Conservation (phyloP, 1,140 invertebrate genomes). For the Drosophila ficusphila region DNA sequence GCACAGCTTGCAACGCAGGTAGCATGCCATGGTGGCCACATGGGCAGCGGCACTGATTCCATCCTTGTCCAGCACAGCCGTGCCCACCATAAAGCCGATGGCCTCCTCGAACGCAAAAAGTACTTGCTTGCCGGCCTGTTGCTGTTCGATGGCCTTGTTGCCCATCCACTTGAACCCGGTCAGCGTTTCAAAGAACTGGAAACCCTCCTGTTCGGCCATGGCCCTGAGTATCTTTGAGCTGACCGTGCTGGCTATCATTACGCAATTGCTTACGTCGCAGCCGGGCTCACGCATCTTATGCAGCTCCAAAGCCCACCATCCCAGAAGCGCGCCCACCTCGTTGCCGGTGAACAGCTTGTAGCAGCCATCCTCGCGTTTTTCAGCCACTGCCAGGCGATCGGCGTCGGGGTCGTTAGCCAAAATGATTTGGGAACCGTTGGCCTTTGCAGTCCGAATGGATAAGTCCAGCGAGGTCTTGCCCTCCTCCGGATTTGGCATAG, state of each 20-base stretch:
- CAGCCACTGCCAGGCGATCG: conserved; percentile 97
- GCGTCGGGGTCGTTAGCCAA: conserved; percentile 99
- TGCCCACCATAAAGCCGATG: conserved; percentile 97
- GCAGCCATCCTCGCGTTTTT: conserved; percentile 87
- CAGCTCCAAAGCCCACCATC: conserved; percentile 94
- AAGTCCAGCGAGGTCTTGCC: conserved; percentile 94
- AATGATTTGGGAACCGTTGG: conserved; percentile 89
- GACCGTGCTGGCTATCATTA: conserved; percentile 97
- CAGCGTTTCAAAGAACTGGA: conserved; percentile 95
- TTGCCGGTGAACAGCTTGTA: conserved; percentile 99
- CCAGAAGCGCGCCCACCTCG: conserved; percentile 97
- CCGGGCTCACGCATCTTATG: conserved; percentile 85
- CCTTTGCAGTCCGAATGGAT: conserved; percentile 93
- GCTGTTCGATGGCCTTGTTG: conserved; percentile 92
- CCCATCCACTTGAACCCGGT: conserved; percentile 99
- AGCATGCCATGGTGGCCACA: conserved; percentile 91
- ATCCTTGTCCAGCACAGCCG: conserved; percentile 96
- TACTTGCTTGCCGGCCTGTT: conserved; percentile 89
- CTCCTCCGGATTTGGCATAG: conserved; percentile 99
- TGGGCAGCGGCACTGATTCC: conserved; percentile 94
- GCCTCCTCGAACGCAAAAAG: conserved; percentile 98
- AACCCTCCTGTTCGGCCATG: conserved; percentile 93
- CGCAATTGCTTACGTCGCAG: conserved; percentile 86
- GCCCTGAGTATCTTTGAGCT: conserved; percentile 97
- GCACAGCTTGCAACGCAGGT: conserved; percentile 87